phyloP scores from a whole-genome alignment of 2,113 vertebrate species.

The Petroica traversi region DNA sequence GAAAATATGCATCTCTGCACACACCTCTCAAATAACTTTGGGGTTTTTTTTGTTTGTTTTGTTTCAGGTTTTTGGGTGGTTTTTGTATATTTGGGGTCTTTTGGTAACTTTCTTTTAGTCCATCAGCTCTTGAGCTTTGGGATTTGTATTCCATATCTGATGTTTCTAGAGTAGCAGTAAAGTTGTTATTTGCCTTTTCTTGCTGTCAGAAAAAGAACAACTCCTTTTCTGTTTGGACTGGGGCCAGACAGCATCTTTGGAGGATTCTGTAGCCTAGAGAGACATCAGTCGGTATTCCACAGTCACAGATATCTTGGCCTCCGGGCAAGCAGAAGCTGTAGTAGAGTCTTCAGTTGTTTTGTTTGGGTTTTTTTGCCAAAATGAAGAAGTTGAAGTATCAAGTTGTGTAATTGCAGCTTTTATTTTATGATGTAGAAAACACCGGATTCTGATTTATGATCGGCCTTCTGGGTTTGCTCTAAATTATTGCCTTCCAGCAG shows the following conservation, averaged over 20 bases:
- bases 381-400: background rate
- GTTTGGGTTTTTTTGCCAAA: background rate
- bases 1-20: background rate
- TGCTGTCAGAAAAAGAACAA: background rate
- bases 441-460: background rate
- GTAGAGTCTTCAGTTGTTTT: background rate
- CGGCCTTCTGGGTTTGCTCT: background rate
- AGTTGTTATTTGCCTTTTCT: background rate
- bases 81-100: background rate
- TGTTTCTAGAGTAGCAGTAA: background rate
- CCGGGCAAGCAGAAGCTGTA: background rate
- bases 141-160: background rate
- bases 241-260: background rate
- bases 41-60: accelerated
- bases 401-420: background rate
- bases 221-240: background rate
- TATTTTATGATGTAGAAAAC: background rate
- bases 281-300: background rate
- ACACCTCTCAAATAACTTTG: background rate
- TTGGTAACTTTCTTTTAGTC: background rate
- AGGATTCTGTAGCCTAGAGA: background rate
- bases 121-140: background rate
- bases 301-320: background rate
- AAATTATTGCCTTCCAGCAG: background rate
- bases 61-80: background rate